Base-by-base conservation (phyloP, 2,113 vertebrate genomes). In the Odobenus rosmarus region DNA sequence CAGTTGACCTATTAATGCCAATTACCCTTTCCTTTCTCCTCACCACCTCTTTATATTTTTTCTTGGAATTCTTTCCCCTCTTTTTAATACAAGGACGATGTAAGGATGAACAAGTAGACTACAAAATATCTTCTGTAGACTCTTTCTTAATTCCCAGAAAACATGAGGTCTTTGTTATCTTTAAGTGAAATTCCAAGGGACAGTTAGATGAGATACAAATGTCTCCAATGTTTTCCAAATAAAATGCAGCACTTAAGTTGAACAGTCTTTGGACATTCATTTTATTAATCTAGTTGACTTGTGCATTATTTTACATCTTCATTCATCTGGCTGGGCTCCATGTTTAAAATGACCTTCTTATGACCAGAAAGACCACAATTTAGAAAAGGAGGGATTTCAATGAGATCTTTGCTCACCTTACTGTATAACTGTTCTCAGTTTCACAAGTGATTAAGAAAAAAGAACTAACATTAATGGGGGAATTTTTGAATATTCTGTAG, bases 381-480 rank as follows among this genome's bases (percentile, higher is more conserved):
- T 57, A 33, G 74, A 88, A 87, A 95, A 71, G 28, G 57, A 89
- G 51, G 18, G 11, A 19, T 95, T 95, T 90, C 83, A 77, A 23
- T 85, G 36, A 74, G 36, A 59, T 61, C 5, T 77, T 97, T 36
- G 88, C 19, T 67, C 33, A 46, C 51, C 5, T 90, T 81, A 57
- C 31, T 72, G 28, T 71, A 82, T 62, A 88, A 87, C 24, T 88
- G 42, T 79, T 97, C 55, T 82, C 5, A 72, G 64, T 92, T 97
- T 95, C 91, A 94, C 7, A 89, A 80, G 42, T 71, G 26, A 86
- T 94, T 88, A 93, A 88, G 67, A 94, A 91, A 96, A 72, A 39
- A 91, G 67, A 97, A 97, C 93, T 94, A 80, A 88, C 6, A 3
- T n/a, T 26, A 19, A 80, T 53, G 64, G 71, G 57, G 42, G 24